Percentiles rank a stretch among this genome's conserved stretches.
phyloP scores from a whole-genome alignment of 1,140 invertebrate species.

The Cataglyphis hispanica region DNA sequence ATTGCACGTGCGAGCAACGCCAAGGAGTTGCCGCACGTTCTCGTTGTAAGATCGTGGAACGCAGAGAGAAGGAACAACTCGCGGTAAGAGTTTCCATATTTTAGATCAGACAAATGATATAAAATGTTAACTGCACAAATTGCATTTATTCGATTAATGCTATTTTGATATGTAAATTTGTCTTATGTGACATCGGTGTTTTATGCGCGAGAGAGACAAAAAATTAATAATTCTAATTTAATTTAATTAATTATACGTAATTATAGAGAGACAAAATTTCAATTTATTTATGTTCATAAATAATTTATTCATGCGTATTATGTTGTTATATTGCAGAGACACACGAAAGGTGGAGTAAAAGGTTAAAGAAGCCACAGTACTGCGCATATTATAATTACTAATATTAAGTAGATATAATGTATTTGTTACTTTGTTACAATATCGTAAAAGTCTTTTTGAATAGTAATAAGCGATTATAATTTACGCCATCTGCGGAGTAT shows the following conservation, averaged over 20 bases:
- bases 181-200: background rate
- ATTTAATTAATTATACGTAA: too few relatives aligned
- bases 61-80: constrained; percentile 82
- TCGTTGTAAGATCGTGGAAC: constrained; percentile 84
- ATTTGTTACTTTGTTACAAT: constrained; percentile 81
- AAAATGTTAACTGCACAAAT: background rate
- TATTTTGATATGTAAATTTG: background rate
- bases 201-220: too few relatives aligned
- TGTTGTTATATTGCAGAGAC: constrained; percentile 77
- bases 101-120: background rate
- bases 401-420: constrained; percentile 80
- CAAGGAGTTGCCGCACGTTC: constrained; percentile 78
- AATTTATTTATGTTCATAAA: too few relatives aligned
- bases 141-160: background rate
- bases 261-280: too few relatives aligned
- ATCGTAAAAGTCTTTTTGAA: constrained; percentile 39
- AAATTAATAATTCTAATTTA: too few relatives aligned
- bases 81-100: constrained; percentile 64
- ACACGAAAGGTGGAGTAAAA: constrained; percentile 75
- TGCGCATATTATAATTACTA: constrained; percentile 69
- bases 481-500: constrained; percentile 12
- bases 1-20: constrained; percentile 86
- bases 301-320: too few relatives aligned
- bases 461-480: constrained; percentile 51
- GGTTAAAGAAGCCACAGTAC: constrained; percentile 71